These are phyloP conservation scores for Dynastes tityus DNA, from an alignment of 2,888 invertebrate species.

Conservation along the genomic window DNA sequence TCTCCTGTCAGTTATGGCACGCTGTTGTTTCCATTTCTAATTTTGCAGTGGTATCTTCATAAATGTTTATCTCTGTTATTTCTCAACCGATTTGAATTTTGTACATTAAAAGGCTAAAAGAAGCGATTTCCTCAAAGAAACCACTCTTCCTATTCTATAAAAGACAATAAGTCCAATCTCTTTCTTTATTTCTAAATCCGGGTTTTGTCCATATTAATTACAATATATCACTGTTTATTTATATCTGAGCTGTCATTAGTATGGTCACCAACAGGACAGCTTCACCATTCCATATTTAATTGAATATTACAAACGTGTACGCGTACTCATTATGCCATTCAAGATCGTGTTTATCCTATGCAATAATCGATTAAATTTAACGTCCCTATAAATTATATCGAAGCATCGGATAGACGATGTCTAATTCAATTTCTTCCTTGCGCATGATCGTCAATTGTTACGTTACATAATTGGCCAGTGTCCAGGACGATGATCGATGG, in stretches of 20 bases:
- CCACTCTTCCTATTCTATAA: too few species aligned
- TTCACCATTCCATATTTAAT: background rate
- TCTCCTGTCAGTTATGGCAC: too few species aligned
- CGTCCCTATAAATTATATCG: background rate
- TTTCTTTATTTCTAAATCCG: too few species aligned
- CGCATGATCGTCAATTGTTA: background rate
- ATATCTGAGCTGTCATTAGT: background rate
- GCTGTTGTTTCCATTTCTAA: too few species aligned
- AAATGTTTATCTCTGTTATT: too few species aligned
- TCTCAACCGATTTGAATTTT: too few species aligned
- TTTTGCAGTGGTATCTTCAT: too few species aligned
- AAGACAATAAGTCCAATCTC: too few species aligned
- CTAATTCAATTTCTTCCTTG: conserved; percentile 3
- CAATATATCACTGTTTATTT: background rate
- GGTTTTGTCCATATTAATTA: background rate
- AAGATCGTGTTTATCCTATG: conserved; percentile 8
- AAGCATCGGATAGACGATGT: background rate
- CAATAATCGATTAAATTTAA: conserved; percentile 10
- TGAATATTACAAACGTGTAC: background rate
- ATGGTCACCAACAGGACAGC: conserved; percentile 1
- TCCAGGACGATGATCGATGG: conserved; percentile 4
- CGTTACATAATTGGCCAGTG: background rate
- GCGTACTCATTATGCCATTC: background rate
- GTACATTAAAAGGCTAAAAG: too few species aligned
- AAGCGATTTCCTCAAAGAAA: too few species aligned